Conservation (phyloP, 2,888 invertebrate genomes). For the Hesperia comma region DNA sequence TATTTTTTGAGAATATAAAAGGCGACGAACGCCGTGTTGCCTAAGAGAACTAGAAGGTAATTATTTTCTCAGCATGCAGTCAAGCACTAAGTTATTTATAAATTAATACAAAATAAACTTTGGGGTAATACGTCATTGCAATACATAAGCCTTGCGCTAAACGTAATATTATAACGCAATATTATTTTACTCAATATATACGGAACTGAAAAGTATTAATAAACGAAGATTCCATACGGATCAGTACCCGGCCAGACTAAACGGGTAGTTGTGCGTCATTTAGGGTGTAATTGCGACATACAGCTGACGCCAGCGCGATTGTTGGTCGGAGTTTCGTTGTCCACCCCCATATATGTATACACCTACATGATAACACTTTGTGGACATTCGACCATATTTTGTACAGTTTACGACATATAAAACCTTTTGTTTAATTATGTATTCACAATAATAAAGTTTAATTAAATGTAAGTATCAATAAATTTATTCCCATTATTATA, state of each 20-base stretch:
- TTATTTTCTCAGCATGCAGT: no score
- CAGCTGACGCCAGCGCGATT: slow-evolving; percentile 66
- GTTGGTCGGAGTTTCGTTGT: slow-evolving; percentile 21
- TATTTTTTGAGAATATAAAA: no score
- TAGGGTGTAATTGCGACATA: slow-evolving; percentile 68
- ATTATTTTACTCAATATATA: neutral
- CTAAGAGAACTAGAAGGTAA: no score
- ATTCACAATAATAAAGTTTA: no score
- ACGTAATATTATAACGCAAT: no score
- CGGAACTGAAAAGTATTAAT: slow-evolving; percentile 15
- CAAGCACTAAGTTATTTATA: no score
- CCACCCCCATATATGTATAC: neutral
- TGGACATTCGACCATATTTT: slow-evolving; percentile 1
- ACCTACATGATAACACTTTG: neutral
- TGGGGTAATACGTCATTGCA: no score
- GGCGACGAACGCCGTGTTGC: no score
- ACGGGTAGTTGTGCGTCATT: slow-evolving; percentile 64
- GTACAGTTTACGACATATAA: neutral
- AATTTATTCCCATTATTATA: no score
- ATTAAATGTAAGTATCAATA: no score
- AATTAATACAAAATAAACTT: no score
- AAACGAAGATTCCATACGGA: slow-evolving; percentile 43
- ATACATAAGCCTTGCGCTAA: no score
- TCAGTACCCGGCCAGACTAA: slow-evolving; percentile 50
- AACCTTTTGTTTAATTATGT: neutral